A percentile compares a stretch with the other conserved stretches of the same genome.
phyloP scores from a whole-genome alignment of 2,797 vertebrate genomes.

The Gymnopithys bicolor region DNA sequence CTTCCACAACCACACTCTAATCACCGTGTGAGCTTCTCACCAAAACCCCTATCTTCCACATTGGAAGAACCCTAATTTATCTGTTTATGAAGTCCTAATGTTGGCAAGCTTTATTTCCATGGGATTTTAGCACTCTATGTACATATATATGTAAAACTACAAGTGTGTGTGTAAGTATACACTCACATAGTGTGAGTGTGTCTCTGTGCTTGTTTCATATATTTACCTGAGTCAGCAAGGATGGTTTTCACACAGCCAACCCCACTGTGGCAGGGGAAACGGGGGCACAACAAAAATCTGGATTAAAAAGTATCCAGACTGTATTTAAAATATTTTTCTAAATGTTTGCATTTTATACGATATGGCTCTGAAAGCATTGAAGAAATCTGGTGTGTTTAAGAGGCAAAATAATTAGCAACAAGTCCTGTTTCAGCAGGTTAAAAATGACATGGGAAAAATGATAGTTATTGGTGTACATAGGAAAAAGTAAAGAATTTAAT shows the following conservation, averaged over 20 bases:
- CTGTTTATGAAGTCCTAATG: slow-evolving; percentile 7
- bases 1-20: slow-evolving; percentile 80
- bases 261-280: not conserved
- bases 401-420: not conserved
- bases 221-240: not conserved
- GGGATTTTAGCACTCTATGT: not conserved
- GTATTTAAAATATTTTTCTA: not conserved
- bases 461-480: slow-evolving; percentile 40
- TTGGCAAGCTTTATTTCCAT: not conserved
- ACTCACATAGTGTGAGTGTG: not conserved
- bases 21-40: slow-evolving; percentile 77
- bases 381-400: not conserved
- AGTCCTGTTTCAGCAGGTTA: not conserved
- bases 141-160: not conserved
- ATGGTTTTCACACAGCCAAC: not conserved
- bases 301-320: not conserved
- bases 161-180: not conserved
- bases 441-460: slow-evolving; percentile 63
- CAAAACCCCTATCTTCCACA: slow-evolving; percentile 31
- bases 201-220: not conserved
- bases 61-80: slow-evolving; percentile 55
- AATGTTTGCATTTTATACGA: not conserved
- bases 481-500: slow-evolving; percentile 69
- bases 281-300: not conserved
- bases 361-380: not conserved